These are phyloP conservation scores for Emydoidea blandingii DNA, from an alignment of 2,797 vertebrate species.

Conservation along the genomic window DNA sequence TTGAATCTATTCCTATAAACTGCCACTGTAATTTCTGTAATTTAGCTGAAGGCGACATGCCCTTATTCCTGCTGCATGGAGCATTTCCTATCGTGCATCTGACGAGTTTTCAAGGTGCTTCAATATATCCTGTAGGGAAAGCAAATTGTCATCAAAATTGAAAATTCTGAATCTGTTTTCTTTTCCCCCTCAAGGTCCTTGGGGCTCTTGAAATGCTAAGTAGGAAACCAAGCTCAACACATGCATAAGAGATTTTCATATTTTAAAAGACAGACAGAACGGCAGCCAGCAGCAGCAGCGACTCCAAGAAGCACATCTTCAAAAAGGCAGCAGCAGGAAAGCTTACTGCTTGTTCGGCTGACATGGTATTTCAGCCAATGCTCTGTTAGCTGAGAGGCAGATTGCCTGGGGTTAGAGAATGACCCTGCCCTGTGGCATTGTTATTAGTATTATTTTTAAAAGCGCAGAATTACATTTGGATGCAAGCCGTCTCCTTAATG, in stretches of 20 bases:
- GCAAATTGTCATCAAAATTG: constrained; percentile 77
- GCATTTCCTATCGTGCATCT: constrained; percentile 33
- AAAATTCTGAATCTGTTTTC: constrained; percentile 72
- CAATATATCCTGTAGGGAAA: constrained; percentile 64
- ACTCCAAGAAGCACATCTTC: constrained; percentile 68
- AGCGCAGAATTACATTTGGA: constrained; percentile 71
- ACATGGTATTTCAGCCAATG: constrained; percentile 58
- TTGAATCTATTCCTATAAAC: constrained; percentile 42
- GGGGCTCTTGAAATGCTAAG: constrained; percentile 80
- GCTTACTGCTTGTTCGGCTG: constrained; percentile 33
- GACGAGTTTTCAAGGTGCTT: constrained; percentile 72
- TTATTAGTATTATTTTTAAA: neutral
- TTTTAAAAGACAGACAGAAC: constrained; percentile 72
- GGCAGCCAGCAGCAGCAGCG: constrained; percentile 49
- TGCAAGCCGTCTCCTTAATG: constrained; percentile 66
- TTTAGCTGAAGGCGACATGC: constrained; percentile 42
- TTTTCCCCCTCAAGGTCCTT: constrained; percentile 69
- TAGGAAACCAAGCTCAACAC: constrained; percentile 66
- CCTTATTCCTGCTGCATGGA: constrained; percentile 41
- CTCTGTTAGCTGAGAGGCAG: constrained; percentile 48
- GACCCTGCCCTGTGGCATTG: constrained; percentile 68
- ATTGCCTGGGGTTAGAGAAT: constrained; percentile 73
- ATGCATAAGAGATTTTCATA: constrained; percentile 74
- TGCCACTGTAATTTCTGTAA: constrained; percentile 55
- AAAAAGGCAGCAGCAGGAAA: constrained; percentile 66